Evolutionary conservation across 2,888 invertebrate species (phyloP).

Genomic region (Phrixothrix hirtus): DNA sequence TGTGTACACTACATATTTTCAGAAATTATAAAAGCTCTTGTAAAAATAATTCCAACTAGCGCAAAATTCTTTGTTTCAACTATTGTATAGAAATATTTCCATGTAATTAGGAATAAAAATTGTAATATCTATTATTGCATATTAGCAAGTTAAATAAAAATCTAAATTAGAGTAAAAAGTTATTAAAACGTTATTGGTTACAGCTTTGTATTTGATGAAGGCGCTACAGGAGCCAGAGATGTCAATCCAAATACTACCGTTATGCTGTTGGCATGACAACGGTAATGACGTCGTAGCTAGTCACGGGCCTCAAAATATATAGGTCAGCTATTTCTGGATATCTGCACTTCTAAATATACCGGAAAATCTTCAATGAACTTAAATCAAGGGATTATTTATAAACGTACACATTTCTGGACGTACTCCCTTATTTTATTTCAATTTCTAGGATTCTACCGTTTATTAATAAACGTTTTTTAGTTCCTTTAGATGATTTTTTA

Average conservation of each 20-base stretch:
- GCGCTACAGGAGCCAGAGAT: slow-evolving; percentile 38
- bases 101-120: too few relatives aligned
- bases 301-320: slow-evolving; percentile 48
- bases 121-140: too few relatives aligned
- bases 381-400: slow-evolving; percentile 26
- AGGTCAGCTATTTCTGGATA: slow-evolving; percentile 50
- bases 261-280: slow-evolving; percentile 52
- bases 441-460: too few relatives aligned
- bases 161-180: slow-evolving; percentile 11
- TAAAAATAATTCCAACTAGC: too few relatives aligned
- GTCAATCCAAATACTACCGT: slow-evolving; percentile 48
- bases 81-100: too few relatives aligned
- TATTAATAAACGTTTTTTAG: background rate
- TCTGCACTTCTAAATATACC: slow-evolving; percentile 41
- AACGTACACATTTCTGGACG: slow-evolving; percentile 4
- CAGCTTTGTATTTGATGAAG: slow-evolving; percentile 26
- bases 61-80: too few relatives aligned
- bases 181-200: slow-evolving; percentile 23
- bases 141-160: too few relatives aligned
- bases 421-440: too few relatives aligned
- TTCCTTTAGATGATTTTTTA: background rate
- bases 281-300: slow-evolving; percentile 53
- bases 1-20: too few relatives aligned
- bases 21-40: too few relatives aligned
- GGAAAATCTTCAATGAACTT: slow-evolving; percentile 44